These are phyloP conservation scores for Phoenicopterus ruber DNA, from an alignment of 2,113 vertebrate species.

Conservation along the genomic window DNA sequence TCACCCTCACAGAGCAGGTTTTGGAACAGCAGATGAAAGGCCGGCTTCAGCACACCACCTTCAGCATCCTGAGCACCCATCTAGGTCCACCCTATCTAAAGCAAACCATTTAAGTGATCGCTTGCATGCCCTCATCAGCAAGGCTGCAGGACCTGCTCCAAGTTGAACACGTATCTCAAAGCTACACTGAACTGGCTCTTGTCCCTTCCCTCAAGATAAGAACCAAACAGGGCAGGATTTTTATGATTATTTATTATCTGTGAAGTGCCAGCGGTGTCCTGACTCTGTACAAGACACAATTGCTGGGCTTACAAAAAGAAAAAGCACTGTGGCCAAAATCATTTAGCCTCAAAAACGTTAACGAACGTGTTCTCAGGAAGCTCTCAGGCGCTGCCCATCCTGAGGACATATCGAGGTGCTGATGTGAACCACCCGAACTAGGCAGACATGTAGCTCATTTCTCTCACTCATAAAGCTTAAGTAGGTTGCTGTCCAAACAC, in stretches of 20 bases:
- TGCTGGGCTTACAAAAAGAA: conserved; percentile 11
- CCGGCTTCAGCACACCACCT: background rate
- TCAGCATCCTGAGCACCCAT: background rate
- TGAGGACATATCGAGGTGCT: background rate
- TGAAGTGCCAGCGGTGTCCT: background rate
- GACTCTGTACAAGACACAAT: background rate
- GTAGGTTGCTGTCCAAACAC: background rate
- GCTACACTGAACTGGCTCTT: background rate
- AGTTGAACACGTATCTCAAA: background rate
- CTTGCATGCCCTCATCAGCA: background rate
- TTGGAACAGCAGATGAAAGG: background rate
- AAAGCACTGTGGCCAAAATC: conserved; percentile 30
- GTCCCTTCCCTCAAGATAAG: background rate
- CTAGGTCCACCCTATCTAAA: background rate
- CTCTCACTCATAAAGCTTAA: conserved; percentile 6
- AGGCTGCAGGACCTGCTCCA: background rate
- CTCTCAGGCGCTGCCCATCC: conserved; percentile 2
- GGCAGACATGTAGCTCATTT: background rate
- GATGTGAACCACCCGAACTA: background rate
- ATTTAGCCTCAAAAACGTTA: conserved; percentile 2
- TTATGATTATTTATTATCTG: conserved; percentile 55
- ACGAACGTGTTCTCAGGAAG: background rate
- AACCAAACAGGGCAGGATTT: conserved; percentile 25
- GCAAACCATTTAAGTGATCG: background rate
- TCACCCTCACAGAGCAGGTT: background rate